Evolutionary conservation across 2,888 invertebrate genomes (phyloP).

Genomic region (Calameuta idolon): DNA sequence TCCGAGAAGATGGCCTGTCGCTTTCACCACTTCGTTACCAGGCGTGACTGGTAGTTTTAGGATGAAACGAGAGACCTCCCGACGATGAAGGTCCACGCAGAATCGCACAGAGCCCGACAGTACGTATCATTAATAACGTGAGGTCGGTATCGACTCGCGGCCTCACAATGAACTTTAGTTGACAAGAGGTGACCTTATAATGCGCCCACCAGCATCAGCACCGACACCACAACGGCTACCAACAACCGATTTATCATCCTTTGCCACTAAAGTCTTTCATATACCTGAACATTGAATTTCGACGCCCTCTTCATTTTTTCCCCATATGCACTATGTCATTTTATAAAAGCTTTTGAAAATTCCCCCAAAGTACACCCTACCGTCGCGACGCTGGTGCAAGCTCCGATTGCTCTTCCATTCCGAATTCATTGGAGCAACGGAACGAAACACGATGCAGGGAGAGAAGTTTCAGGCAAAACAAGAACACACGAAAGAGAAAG

Average conservation of each 20-base stretch:
- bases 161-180: constrained; percentile 35
- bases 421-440: neutral
- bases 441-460: neutral
- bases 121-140: constrained; percentile 41
- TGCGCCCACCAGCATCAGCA: constrained; percentile 6
- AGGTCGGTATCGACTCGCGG: constrained; percentile 28
- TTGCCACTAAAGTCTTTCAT: constrained; percentile 21
- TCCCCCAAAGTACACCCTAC: neutral
- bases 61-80: neutral
- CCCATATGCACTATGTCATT: too few relatives aligned
- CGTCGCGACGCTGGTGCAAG: neutral
- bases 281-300: neutral
- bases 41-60: neutral
- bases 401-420: neutral
- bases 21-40: neutral
- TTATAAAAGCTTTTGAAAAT: neutral
- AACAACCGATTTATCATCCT: constrained; percentile 34
- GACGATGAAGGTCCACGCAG: constrained; percentile 1
- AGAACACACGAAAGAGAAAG: neutral
- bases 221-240: neutral
- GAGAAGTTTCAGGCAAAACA: neutral
- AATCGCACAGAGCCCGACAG: constrained; percentile 22
- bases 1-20: neutral
- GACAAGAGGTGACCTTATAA: constrained; percentile 31
- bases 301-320: neutral